phyloP scores from a whole-genome alignment of 2,888 invertebrate genomes.

The Idaea biselata region DNA sequence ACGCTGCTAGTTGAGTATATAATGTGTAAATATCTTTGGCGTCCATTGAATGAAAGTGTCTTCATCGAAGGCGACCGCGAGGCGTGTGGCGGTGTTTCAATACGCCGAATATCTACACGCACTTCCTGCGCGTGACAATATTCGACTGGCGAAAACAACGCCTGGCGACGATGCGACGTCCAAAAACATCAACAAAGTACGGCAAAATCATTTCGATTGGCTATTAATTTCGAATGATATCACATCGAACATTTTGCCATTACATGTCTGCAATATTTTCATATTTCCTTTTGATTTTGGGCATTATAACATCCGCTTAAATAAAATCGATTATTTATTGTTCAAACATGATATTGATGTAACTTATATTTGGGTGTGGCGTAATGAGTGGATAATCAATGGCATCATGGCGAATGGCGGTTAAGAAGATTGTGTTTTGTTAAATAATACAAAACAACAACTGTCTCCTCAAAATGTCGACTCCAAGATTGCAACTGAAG shows the following conservation, averaged over 20 bases:
- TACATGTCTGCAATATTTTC: neutral
- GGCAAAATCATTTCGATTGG: neutral
- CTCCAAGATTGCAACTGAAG: no score
- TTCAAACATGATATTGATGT: no score
- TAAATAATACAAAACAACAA: no score
- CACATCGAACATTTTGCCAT: neutral
- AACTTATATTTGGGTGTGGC: no score
- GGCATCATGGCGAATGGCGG: no score
- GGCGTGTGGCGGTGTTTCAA: slow-evolving; percentile 43
- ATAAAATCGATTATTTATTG: neutral
- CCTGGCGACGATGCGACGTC: neutral
- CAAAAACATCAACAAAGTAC: neutral
- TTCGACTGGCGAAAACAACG: slow-evolving; percentile 52
- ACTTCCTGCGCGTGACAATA: slow-evolving; percentile 55
- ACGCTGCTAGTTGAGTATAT: neutral
- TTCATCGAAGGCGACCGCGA: slow-evolving; percentile 40
- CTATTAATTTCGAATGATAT: neutral
- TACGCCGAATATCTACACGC: slow-evolving; percentile 70
- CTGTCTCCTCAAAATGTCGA: no score
- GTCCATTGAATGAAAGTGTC: slow-evolving; percentile 41
- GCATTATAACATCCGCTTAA: neutral
- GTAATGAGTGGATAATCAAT: no score
- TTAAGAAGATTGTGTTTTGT: no score
- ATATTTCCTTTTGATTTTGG: neutral
- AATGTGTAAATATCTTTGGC: slow-evolving; percentile 27